These are phyloP conservation scores for Bradypus variegatus DNA, from an alignment of 2,797 vertebrate genomes.

Conservation along the genomic window DNA sequence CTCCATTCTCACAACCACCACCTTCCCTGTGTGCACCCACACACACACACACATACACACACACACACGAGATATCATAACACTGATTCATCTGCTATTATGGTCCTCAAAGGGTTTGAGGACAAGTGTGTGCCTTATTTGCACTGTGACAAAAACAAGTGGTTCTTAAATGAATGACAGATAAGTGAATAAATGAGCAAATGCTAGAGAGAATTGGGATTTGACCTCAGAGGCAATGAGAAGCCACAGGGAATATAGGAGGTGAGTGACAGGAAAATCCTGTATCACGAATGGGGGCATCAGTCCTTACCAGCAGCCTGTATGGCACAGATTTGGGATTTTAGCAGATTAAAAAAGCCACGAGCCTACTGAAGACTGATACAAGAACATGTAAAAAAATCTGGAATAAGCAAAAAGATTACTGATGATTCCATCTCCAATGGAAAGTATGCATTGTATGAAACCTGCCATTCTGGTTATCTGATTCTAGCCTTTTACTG, in stretches of 20 bases:
- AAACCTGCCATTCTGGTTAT: background rate
- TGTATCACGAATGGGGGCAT: background rate
- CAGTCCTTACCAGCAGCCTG: background rate
- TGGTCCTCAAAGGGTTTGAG: background rate
- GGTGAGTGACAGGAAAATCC: rapidly evolving
- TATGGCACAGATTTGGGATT: background rate
- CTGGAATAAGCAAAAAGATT: background rate
- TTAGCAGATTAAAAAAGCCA: background rate
- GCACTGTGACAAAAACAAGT: background rate
- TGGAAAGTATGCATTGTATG: background rate
- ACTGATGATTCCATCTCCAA: background rate
- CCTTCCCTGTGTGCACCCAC: background rate
- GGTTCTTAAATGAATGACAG: background rate
- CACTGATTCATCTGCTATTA: background rate
- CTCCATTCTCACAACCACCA: background rate
- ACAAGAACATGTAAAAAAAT: background rate
- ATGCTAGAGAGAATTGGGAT: background rate
- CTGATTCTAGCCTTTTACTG: background rate
- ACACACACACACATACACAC: background rate
- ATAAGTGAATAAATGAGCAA: background rate
- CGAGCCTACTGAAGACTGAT: background rate
- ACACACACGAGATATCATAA: background rate
- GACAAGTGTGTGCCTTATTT: background rate
- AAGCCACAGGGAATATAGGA: background rate
- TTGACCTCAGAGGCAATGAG: background rate